Conservation (phyloP, 1,140 invertebrate species). For the Acromyrmex echinatior region DNA sequence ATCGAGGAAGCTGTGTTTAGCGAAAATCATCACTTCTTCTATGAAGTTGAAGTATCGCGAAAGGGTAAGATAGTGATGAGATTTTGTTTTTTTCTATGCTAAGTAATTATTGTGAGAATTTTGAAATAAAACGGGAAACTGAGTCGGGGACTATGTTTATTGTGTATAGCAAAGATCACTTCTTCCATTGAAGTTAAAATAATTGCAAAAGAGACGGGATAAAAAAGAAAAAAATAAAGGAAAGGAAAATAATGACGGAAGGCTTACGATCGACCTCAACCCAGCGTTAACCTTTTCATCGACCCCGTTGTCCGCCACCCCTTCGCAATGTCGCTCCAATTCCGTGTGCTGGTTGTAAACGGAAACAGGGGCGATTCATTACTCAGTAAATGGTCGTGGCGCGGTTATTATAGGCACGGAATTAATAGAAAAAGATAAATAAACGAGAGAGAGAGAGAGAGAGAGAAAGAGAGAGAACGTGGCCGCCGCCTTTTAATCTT, state of each 20-base stretch:
- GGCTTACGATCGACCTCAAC: slow-evolving; percentile 70
- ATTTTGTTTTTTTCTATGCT: not conserved
- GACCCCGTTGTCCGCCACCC: slow-evolving; percentile 66
- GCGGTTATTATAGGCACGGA: not conserved
- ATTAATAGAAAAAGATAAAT: slow-evolving; percentile 37
- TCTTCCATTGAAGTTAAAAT: slow-evolving; percentile 30
- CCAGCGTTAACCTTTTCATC: slow-evolving; percentile 74
- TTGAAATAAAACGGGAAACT: not conserved
- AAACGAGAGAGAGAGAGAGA: not conserved
- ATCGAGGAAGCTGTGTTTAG: not conserved
- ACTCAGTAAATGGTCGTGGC: slow-evolving; percentile 58
- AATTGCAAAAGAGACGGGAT: not conserved
- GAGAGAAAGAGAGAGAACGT: not conserved
- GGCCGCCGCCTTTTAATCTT: not conserved
- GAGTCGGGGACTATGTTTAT: not conserved
- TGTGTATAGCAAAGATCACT: not conserved
- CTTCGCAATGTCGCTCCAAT: slow-evolving; percentile 70
- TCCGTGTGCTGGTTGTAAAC: slow-evolving; percentile 64
- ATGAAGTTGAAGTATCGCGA: slow-evolving; percentile 23
- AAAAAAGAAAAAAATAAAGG: slow-evolving; percentile 4
- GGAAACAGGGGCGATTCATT: slow-evolving; percentile 76
- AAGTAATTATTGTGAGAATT: not conserved
- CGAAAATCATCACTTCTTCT: not conserved
- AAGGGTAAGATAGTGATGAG: not conserved
- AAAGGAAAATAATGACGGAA: slow-evolving; percentile 50